Percentiles rank a stretch among this genome's conserved stretches.
These are phyloP conservation scores for Lacanobia oleracea DNA, from an alignment of 2,888 invertebrate genomes.

Conservation along the genomic window DNA sequence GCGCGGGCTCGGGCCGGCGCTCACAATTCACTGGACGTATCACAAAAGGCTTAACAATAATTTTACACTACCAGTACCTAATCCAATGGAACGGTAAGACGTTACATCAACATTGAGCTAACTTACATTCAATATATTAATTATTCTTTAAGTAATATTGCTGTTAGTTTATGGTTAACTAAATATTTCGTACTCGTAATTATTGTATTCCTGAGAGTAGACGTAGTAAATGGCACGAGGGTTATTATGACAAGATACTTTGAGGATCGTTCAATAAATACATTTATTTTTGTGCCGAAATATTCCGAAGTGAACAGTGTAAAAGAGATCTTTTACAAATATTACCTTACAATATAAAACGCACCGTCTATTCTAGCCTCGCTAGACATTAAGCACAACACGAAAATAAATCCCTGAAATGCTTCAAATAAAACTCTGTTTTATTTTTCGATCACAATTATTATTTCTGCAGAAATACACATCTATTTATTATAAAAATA, in stretches of 20 bases:
- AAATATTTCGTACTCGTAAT: slow-evolving; percentile 79
- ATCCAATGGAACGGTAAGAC: slow-evolving; percentile 89
- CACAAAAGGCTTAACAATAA: slow-evolving; percentile 87
- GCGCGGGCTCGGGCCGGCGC: slow-evolving; percentile 55
- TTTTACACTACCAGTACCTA: slow-evolving; percentile 87
- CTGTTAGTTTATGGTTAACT: slow-evolving; percentile 88
- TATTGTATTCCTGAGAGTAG: slow-evolving; percentile 85
- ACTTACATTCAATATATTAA: slow-evolving; percentile 89
- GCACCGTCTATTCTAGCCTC: slow-evolving; percentile 85
- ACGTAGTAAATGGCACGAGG: slow-evolving; percentile 87
- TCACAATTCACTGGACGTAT: slow-evolving; percentile 88
- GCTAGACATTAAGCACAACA: slow-evolving; percentile 87
- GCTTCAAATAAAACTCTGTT: slow-evolving; percentile 90
- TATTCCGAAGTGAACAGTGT: slow-evolving; percentile 68
- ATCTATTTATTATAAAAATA: slow-evolving; percentile 86
- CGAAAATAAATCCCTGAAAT: slow-evolving; percentile 87
- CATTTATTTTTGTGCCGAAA: slow-evolving; percentile 78
- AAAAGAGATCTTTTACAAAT: slow-evolving; percentile 78
- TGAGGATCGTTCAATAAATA: slow-evolving; percentile 75
- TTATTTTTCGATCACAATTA: slow-evolving; percentile 88
- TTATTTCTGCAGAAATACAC: slow-evolving; percentile 86
- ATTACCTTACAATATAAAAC: slow-evolving; percentile 77
- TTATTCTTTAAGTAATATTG: slow-evolving; percentile 89
- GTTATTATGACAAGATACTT: slow-evolving; percentile 88
- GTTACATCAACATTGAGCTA: slow-evolving; percentile 90